A percentile compares a stretch with the other conserved stretches of the same genome.
These are phyloP conservation scores for Hylyphantes graminicola DNA, from an alignment of 1,140 invertebrate species.

Conservation along the genomic window DNA sequence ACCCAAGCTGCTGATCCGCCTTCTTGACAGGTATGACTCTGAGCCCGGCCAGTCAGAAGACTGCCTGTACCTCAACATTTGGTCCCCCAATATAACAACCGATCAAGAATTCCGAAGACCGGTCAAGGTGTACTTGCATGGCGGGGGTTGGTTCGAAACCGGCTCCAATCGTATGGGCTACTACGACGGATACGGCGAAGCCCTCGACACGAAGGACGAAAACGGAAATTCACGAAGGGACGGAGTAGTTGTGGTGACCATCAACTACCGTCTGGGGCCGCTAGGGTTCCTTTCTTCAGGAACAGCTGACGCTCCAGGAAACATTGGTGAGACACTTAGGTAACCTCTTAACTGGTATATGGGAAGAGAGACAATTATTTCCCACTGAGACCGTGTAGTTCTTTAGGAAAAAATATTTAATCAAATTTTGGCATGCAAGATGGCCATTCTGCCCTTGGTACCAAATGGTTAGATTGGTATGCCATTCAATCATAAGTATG, in stretches of 20 bases:
- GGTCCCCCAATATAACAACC: conserved; percentile 37
- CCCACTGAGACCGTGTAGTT: too few species aligned
- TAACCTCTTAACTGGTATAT: too few species aligned
- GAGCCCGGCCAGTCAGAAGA: conserved; percentile 23
- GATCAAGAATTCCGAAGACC: too few species aligned
- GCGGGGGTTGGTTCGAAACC: neutral
- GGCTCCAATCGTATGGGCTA: neutral
- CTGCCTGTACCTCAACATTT: conserved; percentile 67
- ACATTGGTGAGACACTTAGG: neutral
- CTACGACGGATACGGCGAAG: neutral
- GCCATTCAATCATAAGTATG: too few species aligned
- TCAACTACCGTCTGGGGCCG: conserved; percentile 34
- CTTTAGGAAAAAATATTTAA: neutral
- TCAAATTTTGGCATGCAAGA: neutral
- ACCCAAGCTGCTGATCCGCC: too few species aligned
- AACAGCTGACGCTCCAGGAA: neutral
- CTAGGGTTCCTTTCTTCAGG: conserved; percentile 8
- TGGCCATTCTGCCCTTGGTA: neutral
- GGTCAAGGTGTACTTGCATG: neutral
- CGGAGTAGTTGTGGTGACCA: neutral
- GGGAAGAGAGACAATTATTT: too few species aligned
- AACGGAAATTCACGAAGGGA: neutral
- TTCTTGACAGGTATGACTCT: neutral
- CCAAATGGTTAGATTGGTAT: neutral
- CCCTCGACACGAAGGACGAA: neutral